A percentile compares a stretch with the other conserved stretches of the same genome.
These are phyloP conservation scores for Allygus modestus DNA, from an alignment of 2,888 invertebrate species.

Conservation along the genomic window DNA sequence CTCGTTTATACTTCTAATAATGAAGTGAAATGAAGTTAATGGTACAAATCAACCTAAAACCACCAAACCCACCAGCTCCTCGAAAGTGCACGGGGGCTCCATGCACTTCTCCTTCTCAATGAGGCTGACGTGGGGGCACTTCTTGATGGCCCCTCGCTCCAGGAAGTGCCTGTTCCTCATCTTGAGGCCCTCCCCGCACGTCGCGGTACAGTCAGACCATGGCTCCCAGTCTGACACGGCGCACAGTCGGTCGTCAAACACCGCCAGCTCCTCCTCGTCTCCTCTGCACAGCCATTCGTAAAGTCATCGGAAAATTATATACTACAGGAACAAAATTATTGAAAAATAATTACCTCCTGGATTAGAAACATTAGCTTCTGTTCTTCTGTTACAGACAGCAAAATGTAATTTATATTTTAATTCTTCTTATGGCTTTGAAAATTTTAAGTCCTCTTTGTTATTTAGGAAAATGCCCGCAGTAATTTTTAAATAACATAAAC, in stretches of 20 bases:
- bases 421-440: too few species aligned
- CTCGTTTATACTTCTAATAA: too few species aligned
- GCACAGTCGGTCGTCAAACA: slow-evolving; percentile 74
- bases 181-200: slow-evolving; percentile 88
- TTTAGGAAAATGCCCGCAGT: too few species aligned
- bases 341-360: too few species aligned
- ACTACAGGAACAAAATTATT: too few species aligned
- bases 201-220: slow-evolving; percentile 93
- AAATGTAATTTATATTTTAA: too few species aligned
- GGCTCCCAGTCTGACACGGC: slow-evolving; percentile 84
- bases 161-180: slow-evolving; percentile 86
- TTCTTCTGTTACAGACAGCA: too few species aligned
- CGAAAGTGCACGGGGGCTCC: slow-evolving; percentile 80
- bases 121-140: slow-evolving; percentile 86
- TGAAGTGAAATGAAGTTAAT: too few species aligned
- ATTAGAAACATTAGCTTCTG: too few species aligned
- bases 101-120: slow-evolving; percentile 91
- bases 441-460: too few species aligned
- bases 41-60: too few species aligned
- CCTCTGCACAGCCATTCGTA: slow-evolving; percentile 63
- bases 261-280: slow-evolving; percentile 73
- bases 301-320: background rate
- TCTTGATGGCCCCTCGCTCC: slow-evolving; percentile 87
- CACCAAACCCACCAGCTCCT: slow-evolving; percentile 62
- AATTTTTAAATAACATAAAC: too few species aligned